A percentile compares a stretch with the other conserved stretches of the same genome.
Conservation (phyloP, 1,140 invertebrate genomes). For the Rhopalosiphum maidis region DNA sequence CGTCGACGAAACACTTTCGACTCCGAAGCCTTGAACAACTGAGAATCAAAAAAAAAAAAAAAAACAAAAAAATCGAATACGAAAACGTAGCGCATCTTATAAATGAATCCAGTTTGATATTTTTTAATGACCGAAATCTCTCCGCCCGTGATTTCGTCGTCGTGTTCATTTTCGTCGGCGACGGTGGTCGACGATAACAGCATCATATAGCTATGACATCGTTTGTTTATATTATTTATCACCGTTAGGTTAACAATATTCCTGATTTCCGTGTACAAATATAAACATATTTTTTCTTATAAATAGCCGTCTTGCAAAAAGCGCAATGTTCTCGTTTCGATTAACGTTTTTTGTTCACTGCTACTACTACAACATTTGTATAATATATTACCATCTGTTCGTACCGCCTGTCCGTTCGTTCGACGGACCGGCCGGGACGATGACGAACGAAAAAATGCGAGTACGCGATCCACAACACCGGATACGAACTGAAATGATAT, state of each 20-base stretch:
- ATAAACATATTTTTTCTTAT: not conserved
- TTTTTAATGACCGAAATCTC: not conserved
- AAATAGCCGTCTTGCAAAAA: not conserved
- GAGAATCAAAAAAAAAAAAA: not conserved
- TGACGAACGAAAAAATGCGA: not conserved
- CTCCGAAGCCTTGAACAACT: not conserved
- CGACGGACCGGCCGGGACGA: not conserved
- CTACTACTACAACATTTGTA: not conserved
- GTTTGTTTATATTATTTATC: not conserved
- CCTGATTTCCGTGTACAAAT: not conserved
- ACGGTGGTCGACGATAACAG: not conserved
- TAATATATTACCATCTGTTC: not conserved
- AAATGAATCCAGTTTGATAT: not conserved
- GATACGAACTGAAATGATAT: not conserved
- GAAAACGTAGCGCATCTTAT: not conserved
- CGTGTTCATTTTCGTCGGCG: not conserved
- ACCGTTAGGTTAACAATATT: not conserved
- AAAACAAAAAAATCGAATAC: no score
- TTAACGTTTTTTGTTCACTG: not conserved
- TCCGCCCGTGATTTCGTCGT: not conserved
- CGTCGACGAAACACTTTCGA: not conserved
- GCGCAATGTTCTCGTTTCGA: not conserved
- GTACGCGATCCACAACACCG: not conserved
- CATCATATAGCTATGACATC: not conserved
- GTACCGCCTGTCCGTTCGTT: not conserved